phyloP scores from a whole-genome alignment of 2,113 vertebrate genomes.

The Lycaon pictus region DNA sequence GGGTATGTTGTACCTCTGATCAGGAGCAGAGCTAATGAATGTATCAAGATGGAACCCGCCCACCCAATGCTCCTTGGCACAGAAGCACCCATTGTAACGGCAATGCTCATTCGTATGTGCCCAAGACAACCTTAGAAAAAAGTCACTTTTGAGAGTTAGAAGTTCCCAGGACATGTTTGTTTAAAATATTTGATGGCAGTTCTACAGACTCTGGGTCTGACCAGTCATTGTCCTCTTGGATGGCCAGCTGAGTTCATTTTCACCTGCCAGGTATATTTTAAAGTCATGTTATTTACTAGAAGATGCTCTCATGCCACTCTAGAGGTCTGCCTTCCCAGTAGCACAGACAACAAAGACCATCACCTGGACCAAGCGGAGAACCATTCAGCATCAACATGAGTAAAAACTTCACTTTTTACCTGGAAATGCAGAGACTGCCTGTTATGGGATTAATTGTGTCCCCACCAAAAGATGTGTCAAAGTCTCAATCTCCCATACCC shows the following conservation, averaged over 20 bases:
- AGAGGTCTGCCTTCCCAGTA: not conserved
- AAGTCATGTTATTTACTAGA: constrained; percentile 4
- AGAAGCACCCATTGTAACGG: not conserved
- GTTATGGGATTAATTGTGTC: not conserved
- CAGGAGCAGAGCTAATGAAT: not conserved
- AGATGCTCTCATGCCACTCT: not conserved
- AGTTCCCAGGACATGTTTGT: not conserved
- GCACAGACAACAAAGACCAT: not conserved
- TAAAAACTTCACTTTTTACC: constrained; percentile 82
- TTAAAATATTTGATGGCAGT: not conserved
- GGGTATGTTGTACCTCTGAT: not conserved
- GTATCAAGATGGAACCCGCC: accelerated
- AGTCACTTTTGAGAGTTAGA: not conserved
- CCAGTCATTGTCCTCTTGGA: not conserved
- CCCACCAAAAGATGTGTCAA: not conserved
- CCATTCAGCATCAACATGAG: constrained; percentile 57
- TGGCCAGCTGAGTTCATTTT: constrained; percentile 28
- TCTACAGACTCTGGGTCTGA: not conserved
- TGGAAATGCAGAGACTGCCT: constrained; percentile 85
- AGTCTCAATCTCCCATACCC: not conserved
- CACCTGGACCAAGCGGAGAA: constrained; percentile 16
- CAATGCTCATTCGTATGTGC: not conserved
- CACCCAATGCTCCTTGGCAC: not conserved
- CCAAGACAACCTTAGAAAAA: not conserved
- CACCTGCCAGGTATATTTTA: not conserved